A percentile compares a stretch with the other conserved stretches of the same genome.
phyloP scores from a whole-genome alignment of 2,113 vertebrate genomes.

The Aptenodytes forsteri region DNA sequence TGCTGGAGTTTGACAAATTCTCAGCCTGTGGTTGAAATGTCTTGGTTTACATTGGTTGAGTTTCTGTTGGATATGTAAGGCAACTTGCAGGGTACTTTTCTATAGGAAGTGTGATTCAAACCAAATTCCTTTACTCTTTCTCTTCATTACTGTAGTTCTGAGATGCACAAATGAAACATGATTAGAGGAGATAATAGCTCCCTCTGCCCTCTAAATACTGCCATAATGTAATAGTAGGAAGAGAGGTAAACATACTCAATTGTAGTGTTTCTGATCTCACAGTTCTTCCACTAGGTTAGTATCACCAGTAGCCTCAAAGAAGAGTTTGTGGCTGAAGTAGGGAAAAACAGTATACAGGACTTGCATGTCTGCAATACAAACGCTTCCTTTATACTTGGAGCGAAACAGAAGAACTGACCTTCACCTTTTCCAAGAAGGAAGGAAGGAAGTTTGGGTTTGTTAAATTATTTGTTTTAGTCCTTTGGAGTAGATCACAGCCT shows the following conservation, averaged over 20 bases:
- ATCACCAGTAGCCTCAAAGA: not conserved
- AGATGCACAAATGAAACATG: not conserved
- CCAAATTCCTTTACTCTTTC: not conserved
- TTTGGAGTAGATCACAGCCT: not conserved
- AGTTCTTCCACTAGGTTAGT: not conserved
- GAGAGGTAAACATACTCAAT: not conserved
- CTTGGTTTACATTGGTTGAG: not conserved
- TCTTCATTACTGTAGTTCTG: not conserved
- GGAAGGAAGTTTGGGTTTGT: conserved; percentile 22
- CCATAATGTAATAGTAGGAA: not conserved
- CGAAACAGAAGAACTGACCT: not conserved
- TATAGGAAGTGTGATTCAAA: not conserved
- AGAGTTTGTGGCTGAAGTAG: not conserved
- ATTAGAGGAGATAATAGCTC: not conserved
- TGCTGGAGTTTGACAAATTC: not conserved
- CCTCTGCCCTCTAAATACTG: not conserved
- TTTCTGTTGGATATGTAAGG: not conserved
- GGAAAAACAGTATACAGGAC: not conserved
- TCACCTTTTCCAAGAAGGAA: conserved; percentile 23
- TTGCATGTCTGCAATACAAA: not conserved
- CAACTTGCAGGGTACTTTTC: not conserved
- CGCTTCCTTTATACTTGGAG: not conserved
- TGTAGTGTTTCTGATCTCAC: not conserved
- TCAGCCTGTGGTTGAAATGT: not conserved
- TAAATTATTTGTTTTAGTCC: not conserved